These are phyloP conservation scores for Lordiphosa andalusiaca DNA, from an alignment of 2,888 invertebrate species.

Conservation along the genomic window DNA sequence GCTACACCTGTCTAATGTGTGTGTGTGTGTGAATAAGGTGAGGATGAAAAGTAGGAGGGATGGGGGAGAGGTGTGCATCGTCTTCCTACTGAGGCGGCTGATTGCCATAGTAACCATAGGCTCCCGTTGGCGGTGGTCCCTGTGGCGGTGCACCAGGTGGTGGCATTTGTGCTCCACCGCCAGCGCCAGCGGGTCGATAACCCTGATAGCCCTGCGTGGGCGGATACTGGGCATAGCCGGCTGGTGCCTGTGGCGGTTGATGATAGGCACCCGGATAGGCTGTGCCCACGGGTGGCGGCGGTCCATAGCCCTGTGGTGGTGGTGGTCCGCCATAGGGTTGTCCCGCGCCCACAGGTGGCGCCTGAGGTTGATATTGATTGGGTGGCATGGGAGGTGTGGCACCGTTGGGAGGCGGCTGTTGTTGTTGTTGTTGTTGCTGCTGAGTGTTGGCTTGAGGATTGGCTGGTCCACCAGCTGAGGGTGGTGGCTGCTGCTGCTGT, in stretches of 20 bases:
- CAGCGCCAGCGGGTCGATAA: constrained; percentile 81
- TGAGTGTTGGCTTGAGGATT: constrained; percentile 48
- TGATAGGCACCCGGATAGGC: constrained; percentile 82
- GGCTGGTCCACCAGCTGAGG: constrained; percentile 37
- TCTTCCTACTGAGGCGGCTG: constrained; percentile 84
- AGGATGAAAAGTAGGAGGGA: no score
- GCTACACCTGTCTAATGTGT: no score
- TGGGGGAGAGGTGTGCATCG: no score
- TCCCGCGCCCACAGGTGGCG: constrained; percentile 63
- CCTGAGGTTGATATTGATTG: constrained; percentile 77
- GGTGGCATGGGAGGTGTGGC: constrained; percentile 79
- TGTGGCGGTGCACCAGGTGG: constrained; percentile 80
- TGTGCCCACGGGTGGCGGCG: constrained; percentile 75
- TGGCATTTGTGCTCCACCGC: constrained; percentile 81
- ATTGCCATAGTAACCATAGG: constrained; percentile 90
- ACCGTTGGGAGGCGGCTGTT: constrained; percentile 70
- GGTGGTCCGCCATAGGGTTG: constrained; percentile 79
- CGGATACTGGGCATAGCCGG: constrained; percentile 84
- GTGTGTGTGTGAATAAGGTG: no score
- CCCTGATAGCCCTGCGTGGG: constrained; percentile 85
- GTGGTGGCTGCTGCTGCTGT: constrained; percentile 45
- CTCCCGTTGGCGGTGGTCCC: constrained; percentile 84
- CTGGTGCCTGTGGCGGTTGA: constrained; percentile 80
- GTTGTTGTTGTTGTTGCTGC: constrained; percentile 69
- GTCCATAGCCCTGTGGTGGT: constrained; percentile 77